Evolutionary conservation across 2,797 vertebrate genomes (phyloP).

Genomic region (Peromyscus melanophrys): DNA sequence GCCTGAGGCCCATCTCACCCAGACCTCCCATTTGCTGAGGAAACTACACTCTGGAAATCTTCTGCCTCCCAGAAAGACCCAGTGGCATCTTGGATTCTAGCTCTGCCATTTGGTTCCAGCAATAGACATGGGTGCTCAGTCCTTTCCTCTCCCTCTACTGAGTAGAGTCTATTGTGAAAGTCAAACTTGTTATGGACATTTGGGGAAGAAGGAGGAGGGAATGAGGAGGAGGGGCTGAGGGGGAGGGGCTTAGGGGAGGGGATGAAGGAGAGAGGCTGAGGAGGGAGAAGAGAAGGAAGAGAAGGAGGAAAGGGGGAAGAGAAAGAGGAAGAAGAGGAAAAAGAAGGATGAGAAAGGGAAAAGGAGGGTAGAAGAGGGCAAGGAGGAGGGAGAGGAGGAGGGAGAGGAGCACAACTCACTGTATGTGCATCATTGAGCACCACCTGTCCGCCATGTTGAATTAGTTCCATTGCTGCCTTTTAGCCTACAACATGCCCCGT

Average conservation of each 20-base stretch:
- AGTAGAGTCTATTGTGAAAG: not conserved
- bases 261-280: not conserved
- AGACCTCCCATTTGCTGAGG: not conserved
- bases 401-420: not conserved
- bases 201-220: not conserved
- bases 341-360: no score
- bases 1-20: not conserved
- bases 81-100: not conserved
- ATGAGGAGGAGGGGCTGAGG: not conserved
- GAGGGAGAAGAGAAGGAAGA: not conserved
- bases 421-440: not conserved
- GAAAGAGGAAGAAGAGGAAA: not conserved
- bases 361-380: no score
- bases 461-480: no score
- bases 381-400: not conserved
- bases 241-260: not conserved
- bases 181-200: not conserved
- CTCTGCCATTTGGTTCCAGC: not conserved
- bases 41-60: not conserved
- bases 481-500: not conserved
- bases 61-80: not conserved
- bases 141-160: not conserved
- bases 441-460: fast-evolving
- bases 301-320: not conserved
- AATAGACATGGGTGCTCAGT: no score